Base-by-base conservation (phyloP, 2,888 invertebrate species). In the Sinohyriopsis cumingii region DNA sequence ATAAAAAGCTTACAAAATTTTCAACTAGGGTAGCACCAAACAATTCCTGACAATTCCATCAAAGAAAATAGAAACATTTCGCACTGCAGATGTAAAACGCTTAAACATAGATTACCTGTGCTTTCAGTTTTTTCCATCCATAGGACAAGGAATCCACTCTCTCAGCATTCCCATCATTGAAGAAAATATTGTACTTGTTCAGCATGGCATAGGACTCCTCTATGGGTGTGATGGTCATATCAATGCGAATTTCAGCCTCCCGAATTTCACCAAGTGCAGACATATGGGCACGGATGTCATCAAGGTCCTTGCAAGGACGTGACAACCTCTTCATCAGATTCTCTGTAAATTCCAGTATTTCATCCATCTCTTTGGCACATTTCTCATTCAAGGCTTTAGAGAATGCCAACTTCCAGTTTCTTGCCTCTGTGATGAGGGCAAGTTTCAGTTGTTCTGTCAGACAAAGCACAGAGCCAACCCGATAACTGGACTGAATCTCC, bases 131-230 rank as follows among this genome's bases (percentile, higher is more conserved):
- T 85, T 95, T 95, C 94, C 97, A 98, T 0, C 95, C 95, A 87
- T 96, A 95, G 0, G 97, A 93, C 53, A 98, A 91, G 86, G 95
- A 95, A 88, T 98, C 98, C 0, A 97, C 97, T 89, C 95, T 95
- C 88, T 98, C 98, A 68, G 95, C 92, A 84, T 97, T 95, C 84
- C 97, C 97, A 78, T 95, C 94, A 87, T 96, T 96, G 18, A 97
- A 94, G 7, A 94, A 93, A 4, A 98, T 93, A 79, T 96, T 95
- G 88, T 95, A 96, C 18, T 95, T 94, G 2, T 94, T 94, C 5
- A 98, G 93, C 55, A 97, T 94, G 85, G 95, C 96, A 88, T 98
- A 98, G 0, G 97, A 96, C 92, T 98, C 95, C 92, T 98, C 98
- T 72, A 98, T 96, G 0, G 98, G 98, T 84, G 95, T 95, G 71